Evolutionary conservation across 2,888 invertebrate species (phyloP).

Genomic region (Epirrhoe tristata): DNA sequence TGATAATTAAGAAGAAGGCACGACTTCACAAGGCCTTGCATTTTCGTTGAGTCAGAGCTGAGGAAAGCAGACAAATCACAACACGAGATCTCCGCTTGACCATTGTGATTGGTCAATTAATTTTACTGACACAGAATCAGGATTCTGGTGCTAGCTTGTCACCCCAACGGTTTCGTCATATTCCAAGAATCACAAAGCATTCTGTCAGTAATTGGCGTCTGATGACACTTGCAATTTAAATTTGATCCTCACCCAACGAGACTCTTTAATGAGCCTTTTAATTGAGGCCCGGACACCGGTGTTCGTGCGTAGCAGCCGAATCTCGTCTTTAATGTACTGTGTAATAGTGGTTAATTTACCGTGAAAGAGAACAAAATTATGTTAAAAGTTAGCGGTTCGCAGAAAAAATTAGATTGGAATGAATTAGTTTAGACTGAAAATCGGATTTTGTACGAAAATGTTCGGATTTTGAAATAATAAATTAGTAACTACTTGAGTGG

Average conservation of each 20-base stretch:
- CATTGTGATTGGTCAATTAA: too few relatives aligned
- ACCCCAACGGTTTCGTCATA: slow-evolving; percentile 1
- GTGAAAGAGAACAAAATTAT: slow-evolving; percentile 21
- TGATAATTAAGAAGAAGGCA: too few relatives aligned
- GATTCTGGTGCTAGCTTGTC: too few relatives aligned
- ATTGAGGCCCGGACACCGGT: slow-evolving; percentile 59
- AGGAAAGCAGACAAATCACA: too few relatives aligned
- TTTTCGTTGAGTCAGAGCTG: too few relatives aligned
- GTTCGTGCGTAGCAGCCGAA: slow-evolving; percentile 50
- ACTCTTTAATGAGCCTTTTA: slow-evolving; percentile 64
- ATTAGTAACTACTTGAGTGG: too few relatives aligned
- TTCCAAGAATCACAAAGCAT: slow-evolving; percentile 42
- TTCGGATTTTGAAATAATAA: too few relatives aligned
- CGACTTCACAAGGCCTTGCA: too few relatives aligned
- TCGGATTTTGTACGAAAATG: background rate
- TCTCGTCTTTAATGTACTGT: slow-evolving; percentile 45
- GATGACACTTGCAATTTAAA: slow-evolving; percentile 59
- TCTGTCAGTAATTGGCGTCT: slow-evolving; percentile 50
- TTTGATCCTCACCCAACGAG: slow-evolving; percentile 50
- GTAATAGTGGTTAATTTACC: slow-evolving; percentile 37
- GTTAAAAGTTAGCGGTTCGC: slow-evolving; percentile 21
- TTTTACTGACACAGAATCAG: background rate
- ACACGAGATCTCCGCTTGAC: too few relatives aligned
- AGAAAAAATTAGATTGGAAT: slow-evolving; percentile 29
- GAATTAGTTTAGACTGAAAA: slow-evolving; percentile 22